Evolutionary conservation across 2,797 vertebrate species (phyloP).

Genomic region (Spinus pinus): DNA sequence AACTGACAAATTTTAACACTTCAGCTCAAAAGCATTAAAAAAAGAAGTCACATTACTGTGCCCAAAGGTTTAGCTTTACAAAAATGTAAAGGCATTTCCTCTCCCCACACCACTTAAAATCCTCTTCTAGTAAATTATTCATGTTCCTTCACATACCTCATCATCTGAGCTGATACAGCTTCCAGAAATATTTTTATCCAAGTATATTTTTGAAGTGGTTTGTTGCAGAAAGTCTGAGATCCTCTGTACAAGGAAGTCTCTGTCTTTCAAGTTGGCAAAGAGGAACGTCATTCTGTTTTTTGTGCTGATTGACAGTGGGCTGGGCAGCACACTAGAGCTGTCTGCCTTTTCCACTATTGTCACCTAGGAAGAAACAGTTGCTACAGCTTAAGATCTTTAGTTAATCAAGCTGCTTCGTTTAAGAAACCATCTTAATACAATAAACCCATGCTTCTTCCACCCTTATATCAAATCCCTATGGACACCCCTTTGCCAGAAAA

Average conservation of each 20-base stretch:
- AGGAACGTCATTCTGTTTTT: conserved; percentile 98
- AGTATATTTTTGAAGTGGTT: conserved; percentile 90
- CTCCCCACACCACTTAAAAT: not conserved
- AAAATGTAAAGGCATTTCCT: not conserved
- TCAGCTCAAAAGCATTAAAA: not conserved
- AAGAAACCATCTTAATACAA: not conserved
- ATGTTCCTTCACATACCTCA: conserved; percentile 78
- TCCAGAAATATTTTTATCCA: conserved; percentile 87
- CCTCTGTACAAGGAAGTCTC: conserved; percentile 96
- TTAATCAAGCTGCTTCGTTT: not conserved
- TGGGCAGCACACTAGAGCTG: conserved; percentile 94
- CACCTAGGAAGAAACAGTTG: conserved; percentile 78
- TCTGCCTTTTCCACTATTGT: conserved; percentile 98
- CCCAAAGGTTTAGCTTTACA: not conserved
- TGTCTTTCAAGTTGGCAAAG: conserved; percentile 95
- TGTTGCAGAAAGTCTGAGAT: conserved; percentile 98
- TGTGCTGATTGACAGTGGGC: conserved; percentile 95
- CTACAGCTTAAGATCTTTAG: not conserved
- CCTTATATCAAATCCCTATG: not conserved
- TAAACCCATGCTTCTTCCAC: not conserved
- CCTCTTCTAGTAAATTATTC: not conserved
- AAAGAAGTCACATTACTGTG: not conserved
- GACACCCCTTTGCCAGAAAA: not conserved
- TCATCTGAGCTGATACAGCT: conserved; percentile 92
- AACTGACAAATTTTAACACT: not conserved